Conservation (phyloP, 2,113 vertebrate genomes). For the Seriola quinqueradiata region DNA sequence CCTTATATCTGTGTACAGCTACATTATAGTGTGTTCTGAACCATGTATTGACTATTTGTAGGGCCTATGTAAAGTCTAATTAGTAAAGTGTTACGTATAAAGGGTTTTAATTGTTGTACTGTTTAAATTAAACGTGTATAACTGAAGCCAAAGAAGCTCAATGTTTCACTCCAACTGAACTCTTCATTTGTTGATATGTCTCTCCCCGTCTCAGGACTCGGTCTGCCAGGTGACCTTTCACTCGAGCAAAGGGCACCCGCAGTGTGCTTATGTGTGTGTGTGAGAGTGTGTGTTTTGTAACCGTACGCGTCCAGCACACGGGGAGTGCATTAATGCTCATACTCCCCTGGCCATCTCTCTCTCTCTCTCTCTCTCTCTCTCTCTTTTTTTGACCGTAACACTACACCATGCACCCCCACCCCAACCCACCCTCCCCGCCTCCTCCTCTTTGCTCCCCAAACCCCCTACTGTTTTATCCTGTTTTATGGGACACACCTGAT, state of each 20-base stretch:
- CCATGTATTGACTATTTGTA: background rate
- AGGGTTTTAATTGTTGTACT: too few species aligned
- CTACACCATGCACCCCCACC: conserved; percentile 46
- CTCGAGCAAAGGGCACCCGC: conserved; percentile 52
- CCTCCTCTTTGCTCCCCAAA: conserved; percentile 19
- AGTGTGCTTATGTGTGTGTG: conserved; percentile 56
- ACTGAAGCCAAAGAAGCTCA: background rate
- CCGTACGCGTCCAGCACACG: conserved; percentile 66
- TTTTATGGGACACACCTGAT: conserved; percentile 79
- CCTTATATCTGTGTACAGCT: background rate
- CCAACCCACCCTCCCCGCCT: background rate
- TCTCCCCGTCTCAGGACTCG: conserved; percentile 20
- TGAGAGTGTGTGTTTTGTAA: conserved; percentile 72
- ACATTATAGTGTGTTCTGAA: background rate
- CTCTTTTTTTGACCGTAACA: conserved; percentile 68
- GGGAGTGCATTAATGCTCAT: conserved; percentile 71
- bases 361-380: conserved; percentile 40
- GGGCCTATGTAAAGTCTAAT: background rate
- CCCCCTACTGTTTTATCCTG: conserved; percentile 63
- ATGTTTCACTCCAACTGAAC: conserved; percentile 7
- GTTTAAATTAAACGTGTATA: background rate
- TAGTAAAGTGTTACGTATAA: background rate
- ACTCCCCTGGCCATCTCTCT: conserved; percentile 61
- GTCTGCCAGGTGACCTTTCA: conserved; percentile 68
- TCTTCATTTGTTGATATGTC: conserved; percentile 17